A percentile compares a stretch with the other conserved stretches of the same genome.
phyloP scores from a whole-genome alignment of 2,113 vertebrate species.

The Ochotona curzoniae region DNA sequence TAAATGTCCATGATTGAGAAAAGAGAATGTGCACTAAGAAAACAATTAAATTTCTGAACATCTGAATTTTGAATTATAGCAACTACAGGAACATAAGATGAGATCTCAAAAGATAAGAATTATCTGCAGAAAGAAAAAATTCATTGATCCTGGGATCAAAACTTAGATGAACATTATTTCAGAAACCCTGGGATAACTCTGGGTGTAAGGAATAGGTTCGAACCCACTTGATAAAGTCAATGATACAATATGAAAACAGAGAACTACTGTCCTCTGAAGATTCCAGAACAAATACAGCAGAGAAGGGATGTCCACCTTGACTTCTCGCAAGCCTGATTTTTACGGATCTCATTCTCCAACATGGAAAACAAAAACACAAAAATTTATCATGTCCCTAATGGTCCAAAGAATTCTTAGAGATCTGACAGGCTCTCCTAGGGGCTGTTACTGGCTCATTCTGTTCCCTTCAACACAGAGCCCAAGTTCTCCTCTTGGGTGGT shows the following conservation, averaged over 20 bases:
- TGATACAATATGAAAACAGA: background rate
- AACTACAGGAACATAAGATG: background rate
- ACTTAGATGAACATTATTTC: background rate
- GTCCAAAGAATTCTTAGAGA: background rate
- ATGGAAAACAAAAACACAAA: constrained; percentile 13
- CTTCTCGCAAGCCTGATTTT: background rate
- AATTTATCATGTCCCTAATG: background rate
- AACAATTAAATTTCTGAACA: constrained; percentile 9
- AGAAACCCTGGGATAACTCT: background rate
- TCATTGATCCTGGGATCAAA: background rate
- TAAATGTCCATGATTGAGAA: background rate
- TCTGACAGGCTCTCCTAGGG: background rate
- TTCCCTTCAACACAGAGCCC: background rate
- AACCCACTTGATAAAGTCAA: background rate
- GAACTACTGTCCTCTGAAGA: background rate
- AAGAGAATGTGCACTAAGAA: background rate
- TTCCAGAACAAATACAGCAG: background rate
- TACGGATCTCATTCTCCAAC: background rate
- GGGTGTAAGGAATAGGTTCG: background rate
- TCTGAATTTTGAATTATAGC: constrained; percentile 24
- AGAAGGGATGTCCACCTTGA: background rate
- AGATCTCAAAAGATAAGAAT: background rate
- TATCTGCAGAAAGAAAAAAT: background rate
- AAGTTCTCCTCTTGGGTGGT: background rate
- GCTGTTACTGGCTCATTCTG: background rate